phyloP scores from a whole-genome alignment of 2,797 vertebrate species.

The Antrozous pallidus region DNA sequence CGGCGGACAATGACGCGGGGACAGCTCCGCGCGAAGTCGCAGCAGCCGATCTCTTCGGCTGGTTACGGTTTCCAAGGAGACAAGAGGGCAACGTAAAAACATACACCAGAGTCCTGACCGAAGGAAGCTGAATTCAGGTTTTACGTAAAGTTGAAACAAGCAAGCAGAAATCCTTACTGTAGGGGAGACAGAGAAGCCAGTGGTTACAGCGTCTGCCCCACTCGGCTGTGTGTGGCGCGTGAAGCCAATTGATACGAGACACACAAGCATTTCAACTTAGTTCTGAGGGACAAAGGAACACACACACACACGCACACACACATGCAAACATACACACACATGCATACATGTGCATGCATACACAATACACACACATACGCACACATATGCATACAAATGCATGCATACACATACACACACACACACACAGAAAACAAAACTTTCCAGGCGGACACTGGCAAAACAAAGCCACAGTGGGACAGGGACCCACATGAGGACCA shows the following conservation, averaged over 20 bases:
- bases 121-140: not conserved
- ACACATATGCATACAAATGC: rapidly evolving
- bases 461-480: not conserved
- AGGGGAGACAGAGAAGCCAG: not conserved
- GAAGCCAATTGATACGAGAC: not conserved
- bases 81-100: not conserved
- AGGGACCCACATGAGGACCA: not conserved
- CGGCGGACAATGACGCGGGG: not conserved
- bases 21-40: not conserved
- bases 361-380: not conserved
- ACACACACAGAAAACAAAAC: not conserved
- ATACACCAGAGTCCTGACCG: not conserved
- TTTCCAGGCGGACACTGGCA: not conserved
- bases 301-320: too few species aligned
- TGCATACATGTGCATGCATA: not conserved
- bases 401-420: too few species aligned
- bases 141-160: not conserved
- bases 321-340: too few species aligned
- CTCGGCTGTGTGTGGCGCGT: not conserved
- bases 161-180: not conserved
- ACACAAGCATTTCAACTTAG: not conserved
- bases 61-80: not conserved
- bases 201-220: not conserved
- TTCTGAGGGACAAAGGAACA: not conserved
- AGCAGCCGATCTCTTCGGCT: not conserved